These are phyloP conservation scores for Myopa testacea DNA, from an alignment of 2,888 invertebrate species.

Conservation along the genomic window DNA sequence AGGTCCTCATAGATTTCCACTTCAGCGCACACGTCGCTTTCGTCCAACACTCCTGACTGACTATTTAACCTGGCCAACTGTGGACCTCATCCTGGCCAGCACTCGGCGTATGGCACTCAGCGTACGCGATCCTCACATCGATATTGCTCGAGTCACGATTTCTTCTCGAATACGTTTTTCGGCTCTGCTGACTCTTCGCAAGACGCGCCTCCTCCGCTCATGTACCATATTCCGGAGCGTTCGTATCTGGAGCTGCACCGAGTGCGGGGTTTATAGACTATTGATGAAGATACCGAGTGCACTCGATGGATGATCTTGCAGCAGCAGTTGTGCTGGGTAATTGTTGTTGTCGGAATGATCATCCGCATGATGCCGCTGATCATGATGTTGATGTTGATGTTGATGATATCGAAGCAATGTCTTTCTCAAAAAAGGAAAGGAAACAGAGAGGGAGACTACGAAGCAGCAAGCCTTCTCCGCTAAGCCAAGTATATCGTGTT, in stretches of 20 bases:
- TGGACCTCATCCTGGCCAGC: slow-evolving; percentile 15
- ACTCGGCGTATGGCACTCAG: slow-evolving; percentile 53
- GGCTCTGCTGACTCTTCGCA: slow-evolving; percentile 35
- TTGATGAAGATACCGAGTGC: slow-evolving; percentile 41
- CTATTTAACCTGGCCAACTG: slow-evolving; percentile 16
- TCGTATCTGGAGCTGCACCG: slow-evolving; percentile 36
- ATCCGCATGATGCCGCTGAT: slow-evolving; percentile 28
- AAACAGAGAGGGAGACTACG: background rate
- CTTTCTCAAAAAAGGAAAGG: slow-evolving; percentile 31
- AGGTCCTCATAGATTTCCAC: slow-evolving; percentile 38
- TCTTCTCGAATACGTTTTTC: slow-evolving; percentile 47
- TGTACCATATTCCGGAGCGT: background rate
- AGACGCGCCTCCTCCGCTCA: background rate
- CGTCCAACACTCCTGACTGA: slow-evolving; percentile 8
- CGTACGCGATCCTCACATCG: slow-evolving; percentile 64
- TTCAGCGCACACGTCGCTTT: background rate
- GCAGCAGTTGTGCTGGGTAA: slow-evolving; percentile 4
- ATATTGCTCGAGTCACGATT: slow-evolving; percentile 67
- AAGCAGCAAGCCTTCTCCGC: background rate
- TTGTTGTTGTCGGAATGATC: slow-evolving; percentile 26
- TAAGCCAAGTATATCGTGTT: slow-evolving; percentile 57
- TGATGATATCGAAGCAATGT: slow-evolving; percentile 54
- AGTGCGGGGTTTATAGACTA: slow-evolving; percentile 13
- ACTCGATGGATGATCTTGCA: slow-evolving; percentile 25
- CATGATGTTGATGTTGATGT: slow-evolving; percentile 39